Evolutionary conservation across 1,140 invertebrate species (phyloP), one percentile per base, ranked within the genome.

Genomic region (Plectrocnemia conspersa): DNA sequence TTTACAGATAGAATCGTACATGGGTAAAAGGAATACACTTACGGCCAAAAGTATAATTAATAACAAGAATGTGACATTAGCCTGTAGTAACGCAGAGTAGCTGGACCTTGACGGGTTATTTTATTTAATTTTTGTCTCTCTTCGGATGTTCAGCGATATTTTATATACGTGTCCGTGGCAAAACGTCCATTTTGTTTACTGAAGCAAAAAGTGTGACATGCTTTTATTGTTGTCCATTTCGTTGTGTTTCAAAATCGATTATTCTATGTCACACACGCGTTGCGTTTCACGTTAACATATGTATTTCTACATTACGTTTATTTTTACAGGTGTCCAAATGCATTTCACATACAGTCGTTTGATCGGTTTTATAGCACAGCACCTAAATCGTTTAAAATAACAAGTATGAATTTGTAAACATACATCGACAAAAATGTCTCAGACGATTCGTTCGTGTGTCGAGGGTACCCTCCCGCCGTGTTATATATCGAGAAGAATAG

Each of bases 391-490:
- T 40, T n/a, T 13, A 6, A 15, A 7, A 7, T 40, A 6, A 18
- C 6, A 40, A 40, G n/a, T 38, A 38, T 38, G 3, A 2, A 18
- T 23, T 29, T 44, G 15, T 19, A 44, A 33, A 40, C 16, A 19
- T 23, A 19, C 52, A 16, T 9, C 5, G 35, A 13, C 3, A 21
- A 60, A 49, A 52, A 73, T 73, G 70, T 70, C 72, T 33, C 70
- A 68, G 55, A 73, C 71, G 41, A 65, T 72, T 42, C 64, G 68
- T 45, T 66, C 65, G 27, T 67, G 68, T 61, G 61, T 72, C 27
- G 70, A 70, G 36, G 87, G 86, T 49, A 76, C 75, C 61, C 79
- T 80, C 67, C 86, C 88, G 44, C 79, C 85, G 2, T 89, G 86
- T 67, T 86, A 86, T 50, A 78, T 80, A 61, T 69, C 68, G 42